Evolutionary conservation across 2,888 invertebrate species (phyloP), one percentile per base, ranked within the genome.

Genomic region (Caradrina kadenii): DNA sequence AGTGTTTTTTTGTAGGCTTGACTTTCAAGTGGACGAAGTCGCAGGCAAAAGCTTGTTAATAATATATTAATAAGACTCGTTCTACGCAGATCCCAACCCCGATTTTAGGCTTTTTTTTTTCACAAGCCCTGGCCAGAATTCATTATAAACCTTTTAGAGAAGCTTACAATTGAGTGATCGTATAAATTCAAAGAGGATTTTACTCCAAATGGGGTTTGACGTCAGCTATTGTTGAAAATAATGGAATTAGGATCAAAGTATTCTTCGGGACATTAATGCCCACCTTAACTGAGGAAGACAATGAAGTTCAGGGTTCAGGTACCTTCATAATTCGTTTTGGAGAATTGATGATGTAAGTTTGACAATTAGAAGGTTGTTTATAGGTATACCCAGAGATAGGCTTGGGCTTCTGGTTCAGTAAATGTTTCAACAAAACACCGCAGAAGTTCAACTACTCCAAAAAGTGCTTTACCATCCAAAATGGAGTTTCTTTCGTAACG

Each of bases 151-250:
- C 52, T 75, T 75, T 63, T 26, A 80, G 45, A 65, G 26, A 21
- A 13, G 50, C 35, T 73, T 73, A 79, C 59, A 70, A 78, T 73
- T 55, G 62, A 62, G 45, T 56, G 22, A 50, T 77, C 35, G 53
- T 65, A 61, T 65, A 59, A 53, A 19, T 59, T 64, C 15, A 31
- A 67, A 63, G 55, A 58, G 19, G 61, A 67, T 76, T 63, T 65
- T 39, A 49, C 49, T 55, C 21, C 42, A 73, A 71, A 77, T 73
- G 68, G 58, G 42, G 65, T 67, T 58, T 61, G 45, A 67, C 67
- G 64, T 55, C n/a, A 66, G 49, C 67, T 64, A 66, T 83, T 81
- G 69, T 80, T 64, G n/a, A 17, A 68, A 62, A 21, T 73, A 73
- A 77, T 81, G 53, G 64, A 83, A 70, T 68, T 73, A 73, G 54